Base-by-base conservation (phyloP, 2,797 vertebrate genomes). In the Lagocephalus sceleratus region DNA sequence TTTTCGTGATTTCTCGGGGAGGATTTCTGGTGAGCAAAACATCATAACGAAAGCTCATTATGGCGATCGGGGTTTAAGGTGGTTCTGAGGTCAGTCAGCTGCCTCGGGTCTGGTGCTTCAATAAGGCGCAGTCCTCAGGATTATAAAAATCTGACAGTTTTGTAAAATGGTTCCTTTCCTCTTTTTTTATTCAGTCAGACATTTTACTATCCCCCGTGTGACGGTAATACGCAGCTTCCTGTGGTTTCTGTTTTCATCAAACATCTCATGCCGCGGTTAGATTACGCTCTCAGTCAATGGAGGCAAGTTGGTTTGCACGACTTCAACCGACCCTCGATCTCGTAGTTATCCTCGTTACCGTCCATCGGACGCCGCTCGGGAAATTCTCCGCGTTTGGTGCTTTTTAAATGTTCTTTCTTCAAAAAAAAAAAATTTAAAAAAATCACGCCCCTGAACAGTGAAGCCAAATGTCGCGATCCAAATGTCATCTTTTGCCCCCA, bases 221-320 rank as follows among this genome's bases (percentile, higher is more conserved):
- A 68, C 58, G 52, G 47, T 74, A 47, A 81, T 68, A 63, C 79
- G 71, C 68, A 74, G 74, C 85, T 88, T 85, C 85, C 87, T 85
- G 87, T 84, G 79, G 83, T 88, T 76, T 44, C 53, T 64, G 59
- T 73, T 59, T 82, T 71, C 69, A 75, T 62, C 47, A 57, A 60
- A 66, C 75, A 67, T 48, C 68, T 67, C 49, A 58, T n/a, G 57
- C 68, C 84, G 83, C 57, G 85, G 85, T 88, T 85, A 73, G 77
- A 62, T 35, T n/a, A 39, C 60, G 76, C 48, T 66, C 19, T 51
- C 78, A 80, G 74, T 84, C 69, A 78, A 75, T 84, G 76, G 66
- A 29, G 56, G 59, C 55, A 58, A 58, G 44, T 47, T 2, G 3
- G n/a, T 61, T 20, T 69, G 20, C 63, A 41, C 16, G 5, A 25